These are phyloP conservation scores for Drosophila navojoa DNA, from an alignment of 1,140 invertebrate genomes.

Conservation along the genomic window DNA sequence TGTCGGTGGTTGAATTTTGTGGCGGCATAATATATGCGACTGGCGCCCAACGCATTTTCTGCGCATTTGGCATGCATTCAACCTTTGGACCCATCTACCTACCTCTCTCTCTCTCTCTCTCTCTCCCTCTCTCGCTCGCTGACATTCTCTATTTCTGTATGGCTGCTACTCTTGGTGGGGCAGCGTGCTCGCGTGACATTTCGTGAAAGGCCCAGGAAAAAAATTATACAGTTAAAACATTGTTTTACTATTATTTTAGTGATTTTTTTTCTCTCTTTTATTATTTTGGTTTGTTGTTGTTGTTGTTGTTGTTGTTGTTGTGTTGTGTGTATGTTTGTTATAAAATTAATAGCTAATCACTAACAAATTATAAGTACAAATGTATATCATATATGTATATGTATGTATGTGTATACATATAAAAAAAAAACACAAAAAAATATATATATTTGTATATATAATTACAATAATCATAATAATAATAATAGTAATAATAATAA, in stretches of 20 bases:
- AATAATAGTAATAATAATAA: conserved; percentile 31
- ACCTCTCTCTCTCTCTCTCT: conserved; percentile 1
- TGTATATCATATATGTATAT: conserved; percentile 33
- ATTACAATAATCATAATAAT: not conserved
- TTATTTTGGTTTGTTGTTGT: not conserved
- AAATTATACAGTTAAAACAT: conserved; percentile 10
- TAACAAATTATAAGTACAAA: conserved; percentile 35
- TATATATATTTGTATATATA: not conserved
- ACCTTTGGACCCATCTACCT: not conserved
- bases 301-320: conserved; percentile 4
- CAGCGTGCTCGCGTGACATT: not conserved
- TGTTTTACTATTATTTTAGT: not conserved
- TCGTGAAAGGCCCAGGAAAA: not conserved
- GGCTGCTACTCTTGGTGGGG: not conserved
- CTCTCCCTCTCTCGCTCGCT: not conserved
- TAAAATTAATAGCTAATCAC: conserved; percentile 40
- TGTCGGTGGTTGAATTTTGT: conserved; percentile 5
- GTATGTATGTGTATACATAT: conserved; percentile 8
- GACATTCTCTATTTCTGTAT: not conserved
- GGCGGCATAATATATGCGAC: not conserved
- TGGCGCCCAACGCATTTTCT: conserved; percentile 64
- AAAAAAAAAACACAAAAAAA: conserved; percentile 32
- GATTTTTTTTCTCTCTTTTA: conserved; percentile 2
- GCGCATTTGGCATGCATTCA: conserved; percentile 69
- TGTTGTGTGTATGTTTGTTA: conserved; percentile 18